Evolutionary conservation across 23 tunicate genomes (phyloP), one percentile per base, ranked within the genome.

Genomic region (Halocynthia aurantium): DNA sequence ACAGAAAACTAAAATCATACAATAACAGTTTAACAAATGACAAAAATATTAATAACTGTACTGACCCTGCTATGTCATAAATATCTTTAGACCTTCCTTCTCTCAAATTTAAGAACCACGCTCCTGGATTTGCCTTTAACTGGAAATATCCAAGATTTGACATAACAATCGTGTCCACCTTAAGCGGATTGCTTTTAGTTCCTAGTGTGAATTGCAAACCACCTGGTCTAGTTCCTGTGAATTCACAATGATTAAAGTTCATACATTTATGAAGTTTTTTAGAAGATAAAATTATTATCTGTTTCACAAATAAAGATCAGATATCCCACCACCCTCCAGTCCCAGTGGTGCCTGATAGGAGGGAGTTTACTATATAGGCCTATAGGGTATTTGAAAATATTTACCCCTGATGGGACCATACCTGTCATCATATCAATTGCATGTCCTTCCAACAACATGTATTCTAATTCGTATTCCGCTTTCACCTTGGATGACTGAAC

Each of bases 121-220:
- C 96, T 7, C 99, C 99, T 8, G 99, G 99, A 61, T 79, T 76
- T 49, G 96, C 93, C 64, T 96, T 96, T 63, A 96, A 67, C 62
- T 96, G 99, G 67, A 96, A 96, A 70, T 96, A 96, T 12, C 99
- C 99, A 22, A 96, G 81, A 67, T 96, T 96, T 9, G 99, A 85
- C 99, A 96, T 96, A 57, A 96, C 99, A 61, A 96, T 89, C 17
- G 99, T 96, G 62, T 96, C 99, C 49, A 89, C 85, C 63, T 73
- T 22, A n/a, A 86, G 84, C 52, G 76, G 74, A 49, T 70, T 79
- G 8, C 62, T 62, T 62, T 81, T 75, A 13, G 72, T 68, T 17
- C 98, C 92, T n/a, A 96, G 97, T 8, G 96, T 91, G 83, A 96
- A 86, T 74, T 96, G 99, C 8, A 89, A 79, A 7, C 99, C 99